Conservation (phyloP, 1,140 invertebrate species). For the Leptoteleia sp. region DNA sequence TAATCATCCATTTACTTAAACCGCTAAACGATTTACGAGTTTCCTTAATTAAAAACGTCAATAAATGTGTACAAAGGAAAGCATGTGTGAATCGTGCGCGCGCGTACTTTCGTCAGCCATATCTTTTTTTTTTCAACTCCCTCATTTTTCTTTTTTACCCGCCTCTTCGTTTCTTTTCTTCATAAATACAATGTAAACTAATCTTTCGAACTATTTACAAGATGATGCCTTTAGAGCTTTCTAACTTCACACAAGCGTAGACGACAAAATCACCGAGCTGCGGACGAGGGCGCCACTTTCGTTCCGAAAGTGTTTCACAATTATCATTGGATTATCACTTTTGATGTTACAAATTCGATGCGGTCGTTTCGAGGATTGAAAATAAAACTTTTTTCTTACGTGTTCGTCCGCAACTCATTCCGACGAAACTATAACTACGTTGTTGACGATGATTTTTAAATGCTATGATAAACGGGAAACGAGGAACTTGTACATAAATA, state of each 20-base stretch:
- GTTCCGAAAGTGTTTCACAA: slow-evolving; percentile 12
- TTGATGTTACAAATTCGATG: background rate
- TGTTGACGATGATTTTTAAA: slow-evolving; percentile 65
- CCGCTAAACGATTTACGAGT: too few relatives aligned
- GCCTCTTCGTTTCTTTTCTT: slow-evolving; percentile 7
- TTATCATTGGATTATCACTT: slow-evolving; percentile 12
- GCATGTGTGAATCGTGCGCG: too few relatives aligned
- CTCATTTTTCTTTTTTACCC: too few relatives aligned
- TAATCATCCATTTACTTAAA: too few relatives aligned
- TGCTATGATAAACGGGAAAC: slow-evolving; percentile 73
- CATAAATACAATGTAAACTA: slow-evolving; percentile 67
- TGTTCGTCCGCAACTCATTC: slow-evolving; percentile 51
- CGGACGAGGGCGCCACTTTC: slow-evolving; percentile 27
- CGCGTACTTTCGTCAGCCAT: too few relatives aligned
- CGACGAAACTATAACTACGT: slow-evolving; percentile 68
- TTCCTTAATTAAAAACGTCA: too few relatives aligned
- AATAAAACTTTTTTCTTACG: background rate
- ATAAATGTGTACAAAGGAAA: too few relatives aligned
- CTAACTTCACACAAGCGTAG: slow-evolving; percentile 70
- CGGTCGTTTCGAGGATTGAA: background rate
- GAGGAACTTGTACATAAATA: slow-evolving; percentile 80
- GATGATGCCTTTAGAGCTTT: slow-evolving; percentile 67
- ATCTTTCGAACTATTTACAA: slow-evolving; percentile 74
- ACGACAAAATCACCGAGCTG: slow-evolving; percentile 57
- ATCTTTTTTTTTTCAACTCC: too few relatives aligned